These are phyloP conservation scores for Tringa solitaria DNA, from an alignment of 2,113 vertebrate genomes.

Conservation along the genomic window DNA sequence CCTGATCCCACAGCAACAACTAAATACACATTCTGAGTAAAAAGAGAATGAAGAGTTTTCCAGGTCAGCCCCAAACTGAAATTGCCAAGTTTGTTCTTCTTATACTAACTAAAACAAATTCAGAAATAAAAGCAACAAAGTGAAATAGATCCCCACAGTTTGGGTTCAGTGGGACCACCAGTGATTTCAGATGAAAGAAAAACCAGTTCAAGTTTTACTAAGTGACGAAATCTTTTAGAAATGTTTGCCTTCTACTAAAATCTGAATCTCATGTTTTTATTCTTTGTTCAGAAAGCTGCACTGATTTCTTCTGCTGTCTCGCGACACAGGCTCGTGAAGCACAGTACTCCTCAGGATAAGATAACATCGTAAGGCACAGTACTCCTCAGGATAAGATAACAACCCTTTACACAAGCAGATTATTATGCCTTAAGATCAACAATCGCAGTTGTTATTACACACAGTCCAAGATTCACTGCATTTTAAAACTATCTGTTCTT, in stretches of 20 bases:
- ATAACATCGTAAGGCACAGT: neutral
- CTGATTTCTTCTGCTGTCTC: neutral
- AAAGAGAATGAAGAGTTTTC: neutral
- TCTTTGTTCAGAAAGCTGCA: neutral
- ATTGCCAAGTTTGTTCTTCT: neutral
- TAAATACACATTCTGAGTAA: neutral
- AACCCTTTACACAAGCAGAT: neutral
- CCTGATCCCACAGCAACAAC: neutral
- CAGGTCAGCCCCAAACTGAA: neutral
- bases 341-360: neutral
- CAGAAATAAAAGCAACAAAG: neutral
- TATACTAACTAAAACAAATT: neutral
- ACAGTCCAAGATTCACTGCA: fast-evolving
- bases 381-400: neutral
- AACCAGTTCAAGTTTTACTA: neutral
- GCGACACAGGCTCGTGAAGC: neutral
- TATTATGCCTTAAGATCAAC: neutral
- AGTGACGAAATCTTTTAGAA: neutral
- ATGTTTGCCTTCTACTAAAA: neutral
- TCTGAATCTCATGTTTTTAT: neutral
- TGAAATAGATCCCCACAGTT: neutral
- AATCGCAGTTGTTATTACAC: neutral
- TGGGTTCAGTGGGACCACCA: neutral
- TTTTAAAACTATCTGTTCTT: slow-evolving; percentile 6
- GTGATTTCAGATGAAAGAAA: neutral